Evolutionary conservation across 2,888 invertebrate genomes (phyloP).

Genomic region (Tridacna crocea): DNA sequence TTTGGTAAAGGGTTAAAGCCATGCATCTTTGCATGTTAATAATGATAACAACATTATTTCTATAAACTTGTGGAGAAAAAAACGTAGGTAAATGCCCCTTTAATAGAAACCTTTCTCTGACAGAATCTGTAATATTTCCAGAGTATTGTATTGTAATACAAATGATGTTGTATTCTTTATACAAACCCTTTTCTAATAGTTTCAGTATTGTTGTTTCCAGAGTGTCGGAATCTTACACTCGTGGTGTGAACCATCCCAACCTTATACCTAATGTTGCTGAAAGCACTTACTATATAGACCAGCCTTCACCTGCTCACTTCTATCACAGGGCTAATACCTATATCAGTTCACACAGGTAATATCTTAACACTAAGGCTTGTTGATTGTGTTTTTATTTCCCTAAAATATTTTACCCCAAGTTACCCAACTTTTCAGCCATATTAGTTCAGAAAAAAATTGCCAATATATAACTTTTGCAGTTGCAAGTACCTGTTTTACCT

Average conservation of each 20-base stretch:
- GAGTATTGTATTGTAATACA: too few species aligned
- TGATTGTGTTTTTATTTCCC: too few species aligned
- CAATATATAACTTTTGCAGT: too few species aligned
- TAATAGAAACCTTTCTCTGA: too few species aligned
- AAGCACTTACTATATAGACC: constrained; percentile 63
- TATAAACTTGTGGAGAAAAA: too few species aligned
- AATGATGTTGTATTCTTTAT: too few species aligned
- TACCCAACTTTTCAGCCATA: neutral
- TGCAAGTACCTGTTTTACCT: too few species aligned
- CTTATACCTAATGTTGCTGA: constrained; percentile 41
- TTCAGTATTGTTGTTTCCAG: constrained; percentile 45
- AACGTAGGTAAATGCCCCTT: too few species aligned
- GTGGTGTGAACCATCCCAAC: constrained; percentile 40
- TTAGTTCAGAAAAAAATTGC: neutral
- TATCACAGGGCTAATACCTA: constrained; percentile 74
- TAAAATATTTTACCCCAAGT: too few species aligned
- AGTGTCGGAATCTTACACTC: constrained; percentile 53
- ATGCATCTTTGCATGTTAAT: neutral
- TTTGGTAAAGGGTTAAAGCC: neutral
- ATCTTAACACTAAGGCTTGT: neutral
- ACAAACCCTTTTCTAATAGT: too few species aligned
- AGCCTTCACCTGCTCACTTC: constrained; percentile 55
- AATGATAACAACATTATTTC: too few species aligned
- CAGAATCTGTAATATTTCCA: too few species aligned
- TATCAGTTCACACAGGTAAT: constrained; percentile 76